Percentiles rank a stretch among this genome's conserved stretches.
These are phyloP conservation scores for Stichopus horrens DNA, from an alignment of 53 echinoderm and acorn worm genomes.

Conservation along the genomic window DNA sequence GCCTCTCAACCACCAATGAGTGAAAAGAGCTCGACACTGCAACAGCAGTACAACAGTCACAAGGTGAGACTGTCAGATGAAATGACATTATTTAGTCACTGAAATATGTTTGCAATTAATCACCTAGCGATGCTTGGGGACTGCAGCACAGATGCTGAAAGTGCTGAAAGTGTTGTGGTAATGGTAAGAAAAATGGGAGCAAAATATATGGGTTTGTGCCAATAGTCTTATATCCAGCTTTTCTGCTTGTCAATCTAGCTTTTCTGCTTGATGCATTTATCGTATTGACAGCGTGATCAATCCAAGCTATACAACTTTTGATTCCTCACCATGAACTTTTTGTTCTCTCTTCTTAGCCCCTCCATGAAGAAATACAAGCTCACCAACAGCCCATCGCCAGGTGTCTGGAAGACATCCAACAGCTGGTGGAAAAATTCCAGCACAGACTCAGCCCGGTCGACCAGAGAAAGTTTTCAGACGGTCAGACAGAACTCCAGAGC, in stretches of 20 bases:
- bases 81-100: not conserved
- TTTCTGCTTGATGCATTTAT: too few relatives aligned
- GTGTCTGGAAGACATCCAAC: constrained; percentile 84
- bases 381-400: constrained; percentile 90
- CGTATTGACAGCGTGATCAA: too few relatives aligned
- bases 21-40: constrained; percentile 71
- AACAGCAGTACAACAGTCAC: constrained; percentile 82
- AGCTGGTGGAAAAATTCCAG: constrained; percentile 74
- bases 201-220: too few relatives aligned
- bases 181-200: too few relatives aligned
- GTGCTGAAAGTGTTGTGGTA: too few relatives aligned
- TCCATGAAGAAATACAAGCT: constrained; percentile 88
- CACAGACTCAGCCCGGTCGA: constrained; percentile 73
- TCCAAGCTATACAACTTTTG: too few relatives aligned
- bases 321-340: not conserved
- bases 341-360: constrained; percentile 52
- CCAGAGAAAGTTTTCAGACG: constrained; percentile 63
- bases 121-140: too few relatives aligned
- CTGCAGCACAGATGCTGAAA: too few relatives aligned
- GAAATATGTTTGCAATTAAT: too few relatives aligned
- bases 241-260: too few relatives aligned
- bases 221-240: too few relatives aligned
- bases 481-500: constrained; percentile 70
- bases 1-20: constrained; percentile 79
- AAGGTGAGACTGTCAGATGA: constrained; percentile 64